phyloP scores from a whole-genome alignment of 2,113 vertebrate genomes.

The Microtus ochrogaster region DNA sequence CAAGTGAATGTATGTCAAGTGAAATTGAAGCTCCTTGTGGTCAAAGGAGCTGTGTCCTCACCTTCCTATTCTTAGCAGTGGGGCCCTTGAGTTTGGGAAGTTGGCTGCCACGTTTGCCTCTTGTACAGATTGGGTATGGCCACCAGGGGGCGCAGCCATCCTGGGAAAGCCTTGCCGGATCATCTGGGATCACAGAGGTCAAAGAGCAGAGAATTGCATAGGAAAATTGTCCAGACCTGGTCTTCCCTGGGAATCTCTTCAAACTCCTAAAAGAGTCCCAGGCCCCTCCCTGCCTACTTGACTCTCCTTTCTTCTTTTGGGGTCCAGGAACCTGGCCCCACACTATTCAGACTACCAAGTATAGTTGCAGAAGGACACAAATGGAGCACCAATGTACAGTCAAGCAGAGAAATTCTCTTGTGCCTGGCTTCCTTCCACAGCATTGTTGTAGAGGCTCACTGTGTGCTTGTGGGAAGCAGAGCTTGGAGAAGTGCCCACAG shows the following conservation, averaged over 20 bases:
- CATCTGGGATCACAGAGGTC: neutral
- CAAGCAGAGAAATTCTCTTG: neutral
- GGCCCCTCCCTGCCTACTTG: neutral
- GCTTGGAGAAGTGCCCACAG: neutral
- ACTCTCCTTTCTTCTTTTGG: neutral
- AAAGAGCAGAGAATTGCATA: neutral
- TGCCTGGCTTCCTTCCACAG: neutral
- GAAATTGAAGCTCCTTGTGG: neutral
- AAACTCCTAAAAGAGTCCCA: neutral
- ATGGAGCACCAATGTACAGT: neutral
- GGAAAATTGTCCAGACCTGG: neutral
- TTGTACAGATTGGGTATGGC: neutral
- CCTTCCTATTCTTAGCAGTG: neutral
- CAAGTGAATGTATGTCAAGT: neutral
- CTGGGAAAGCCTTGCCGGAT: neutral
- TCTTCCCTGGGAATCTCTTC: neutral
- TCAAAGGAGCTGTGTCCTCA: neutral
- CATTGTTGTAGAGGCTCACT: neutral
- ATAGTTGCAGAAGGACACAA: neutral
- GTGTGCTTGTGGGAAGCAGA: too few relatives aligned
- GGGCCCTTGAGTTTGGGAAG: neutral
- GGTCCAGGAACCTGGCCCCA: neutral
- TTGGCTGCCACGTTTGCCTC: neutral
- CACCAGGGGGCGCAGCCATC: conserved; percentile 69
- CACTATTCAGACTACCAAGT: neutral